Percentiles rank a stretch among this genome's conserved stretches.
These are phyloP conservation scores for Branchipolynoe longqiensis DNA, from an alignment of 2,888 invertebrate species.

Conservation along the genomic window DNA sequence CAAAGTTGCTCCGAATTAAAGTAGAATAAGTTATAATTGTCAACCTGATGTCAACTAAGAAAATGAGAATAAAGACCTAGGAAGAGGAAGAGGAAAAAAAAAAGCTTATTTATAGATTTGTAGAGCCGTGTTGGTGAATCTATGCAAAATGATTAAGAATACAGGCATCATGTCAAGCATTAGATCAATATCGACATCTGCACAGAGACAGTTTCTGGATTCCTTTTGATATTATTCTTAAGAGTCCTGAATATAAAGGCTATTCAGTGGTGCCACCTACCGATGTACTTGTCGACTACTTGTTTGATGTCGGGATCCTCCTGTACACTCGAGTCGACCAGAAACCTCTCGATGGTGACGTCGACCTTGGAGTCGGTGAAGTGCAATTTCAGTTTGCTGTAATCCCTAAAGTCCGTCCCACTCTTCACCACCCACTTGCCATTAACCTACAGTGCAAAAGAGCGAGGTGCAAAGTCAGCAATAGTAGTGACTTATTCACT, in stretches of 20 bases:
- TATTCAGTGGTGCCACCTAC: slow-evolving; percentile 80
- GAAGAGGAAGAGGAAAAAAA: too few relatives aligned
- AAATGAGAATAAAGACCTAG: too few relatives aligned
- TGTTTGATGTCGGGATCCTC: slow-evolving; percentile 89
- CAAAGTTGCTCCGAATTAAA: too few relatives aligned
- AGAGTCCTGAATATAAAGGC: background rate
- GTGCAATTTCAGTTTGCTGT: slow-evolving; percentile 89
- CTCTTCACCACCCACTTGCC: slow-evolving; percentile 92
- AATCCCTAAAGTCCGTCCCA: slow-evolving; percentile 94
- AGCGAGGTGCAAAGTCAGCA: too few relatives aligned
- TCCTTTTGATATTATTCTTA: background rate
- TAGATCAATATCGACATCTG: too few relatives aligned
- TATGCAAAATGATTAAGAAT: too few relatives aligned
- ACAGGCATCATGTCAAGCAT: too few relatives aligned
- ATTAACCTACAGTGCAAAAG: slow-evolving; percentile 85
- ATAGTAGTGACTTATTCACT: background rate
- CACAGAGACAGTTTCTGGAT: too few relatives aligned
- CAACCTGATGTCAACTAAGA: too few relatives aligned
- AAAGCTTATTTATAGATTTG: too few relatives aligned
- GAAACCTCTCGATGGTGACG: slow-evolving; percentile 87
- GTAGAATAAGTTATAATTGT: too few relatives aligned
- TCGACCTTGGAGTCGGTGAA: slow-evolving; percentile 83
- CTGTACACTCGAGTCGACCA: slow-evolving; percentile 84
- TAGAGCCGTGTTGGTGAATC: too few relatives aligned
- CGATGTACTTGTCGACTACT: slow-evolving; percentile 88